These are phyloP conservation scores for Silurus meridionalis DNA, from an alignment of 2,113 vertebrate species.

Conservation along the genomic window DNA sequence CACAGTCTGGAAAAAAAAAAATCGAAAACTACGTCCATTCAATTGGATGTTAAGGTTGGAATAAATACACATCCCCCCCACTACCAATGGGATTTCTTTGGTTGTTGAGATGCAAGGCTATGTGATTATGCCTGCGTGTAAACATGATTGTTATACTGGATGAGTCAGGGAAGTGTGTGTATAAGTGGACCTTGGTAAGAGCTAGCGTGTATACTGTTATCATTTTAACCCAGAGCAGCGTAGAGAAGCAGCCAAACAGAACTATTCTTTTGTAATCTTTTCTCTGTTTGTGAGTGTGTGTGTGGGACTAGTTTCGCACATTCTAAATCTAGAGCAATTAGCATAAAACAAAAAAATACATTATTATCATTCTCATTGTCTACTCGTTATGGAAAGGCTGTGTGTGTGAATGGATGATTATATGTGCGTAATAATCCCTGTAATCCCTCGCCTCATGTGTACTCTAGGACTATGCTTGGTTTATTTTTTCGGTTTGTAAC, in stretches of 20 bases:
- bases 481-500: not conserved
- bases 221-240: conserved; percentile 50
- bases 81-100: conserved; percentile 34
- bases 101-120: conserved; percentile 21
- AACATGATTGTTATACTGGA: conserved; percentile 37
- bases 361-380: conserved; percentile 6
- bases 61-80: conserved; percentile 30
- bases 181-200: conserved; percentile 32
- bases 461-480: not conserved
- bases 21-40: conserved; percentile 3
- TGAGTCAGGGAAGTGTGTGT: conserved; percentile 11
- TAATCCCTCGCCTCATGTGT: conserved; percentile 2
- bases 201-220: conserved; percentile 55
- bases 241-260: conserved; percentile 31
- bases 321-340: not conserved
- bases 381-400: not conserved
- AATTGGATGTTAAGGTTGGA: conserved; percentile 49
- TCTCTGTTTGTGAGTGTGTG: conserved; percentile 19
- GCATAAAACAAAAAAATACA: conserved; percentile 18
- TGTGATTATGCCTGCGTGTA: not conserved
- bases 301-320: not conserved
- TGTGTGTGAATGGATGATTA: conserved; percentile 21
- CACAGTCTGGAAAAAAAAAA: not conserved
- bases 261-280: conserved; percentile 33
- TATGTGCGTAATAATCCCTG: conserved; percentile 11